Percentiles rank a stretch among this genome's conserved stretches.
phyloP scores from a whole-genome alignment of 2,113 vertebrate species.

The Pavo muticus region DNA sequence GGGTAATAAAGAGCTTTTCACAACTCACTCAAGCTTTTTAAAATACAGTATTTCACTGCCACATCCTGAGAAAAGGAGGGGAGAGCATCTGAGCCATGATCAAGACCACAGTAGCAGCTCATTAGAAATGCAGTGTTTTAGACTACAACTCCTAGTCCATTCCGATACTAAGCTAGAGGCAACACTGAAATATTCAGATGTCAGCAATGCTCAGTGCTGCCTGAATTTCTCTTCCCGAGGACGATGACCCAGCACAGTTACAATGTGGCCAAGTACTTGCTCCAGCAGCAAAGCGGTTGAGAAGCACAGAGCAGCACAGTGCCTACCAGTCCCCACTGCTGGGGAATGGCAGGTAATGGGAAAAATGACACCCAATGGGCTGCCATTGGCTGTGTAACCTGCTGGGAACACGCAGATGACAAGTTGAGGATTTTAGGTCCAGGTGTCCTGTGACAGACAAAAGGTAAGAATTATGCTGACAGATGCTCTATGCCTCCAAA shows the following conservation, averaged over 20 bases:
- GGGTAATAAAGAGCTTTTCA: conserved; percentile 87
- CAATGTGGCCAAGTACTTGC: neutral
- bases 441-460: neutral
- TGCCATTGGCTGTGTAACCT: neutral
- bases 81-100: neutral
- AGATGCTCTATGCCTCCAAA: neutral
- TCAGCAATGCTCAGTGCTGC: neutral
- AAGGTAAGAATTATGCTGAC: neutral
- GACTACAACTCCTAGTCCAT: neutral
- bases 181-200: neutral
- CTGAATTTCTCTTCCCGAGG: neutral
- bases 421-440: neutral
- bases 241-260: neutral
- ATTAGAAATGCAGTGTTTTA: neutral
- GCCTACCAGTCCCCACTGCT: neutral
- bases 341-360: neutral
- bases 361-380: neutral
- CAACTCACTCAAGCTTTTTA: conserved; percentile 38
- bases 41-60: neutral
- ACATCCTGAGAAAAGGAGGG: neutral
- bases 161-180: neutral
- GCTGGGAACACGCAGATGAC: neutral
- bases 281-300: neutral
- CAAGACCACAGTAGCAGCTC: accelerated
- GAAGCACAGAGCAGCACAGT: neutral